Evolutionary conservation across 2,888 invertebrate genomes (phyloP).

Genomic region (Habrosyne pyritoides): DNA sequence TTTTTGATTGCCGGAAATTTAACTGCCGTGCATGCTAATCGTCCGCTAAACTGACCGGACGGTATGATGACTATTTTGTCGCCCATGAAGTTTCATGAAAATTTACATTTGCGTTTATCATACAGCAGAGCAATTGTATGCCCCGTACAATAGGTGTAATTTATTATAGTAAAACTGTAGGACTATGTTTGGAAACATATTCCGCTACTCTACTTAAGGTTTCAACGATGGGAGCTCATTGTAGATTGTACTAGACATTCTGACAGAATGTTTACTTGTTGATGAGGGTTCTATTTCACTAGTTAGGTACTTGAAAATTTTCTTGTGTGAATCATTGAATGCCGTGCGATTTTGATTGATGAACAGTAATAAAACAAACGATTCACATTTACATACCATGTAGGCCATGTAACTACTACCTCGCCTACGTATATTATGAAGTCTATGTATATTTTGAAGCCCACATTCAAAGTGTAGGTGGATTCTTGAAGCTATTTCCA

Average conservation of each 20-base stretch:
- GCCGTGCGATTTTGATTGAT: not conserved
- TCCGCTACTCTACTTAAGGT: too few relatives aligned
- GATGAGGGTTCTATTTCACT: not conserved
- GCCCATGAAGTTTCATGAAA: too few relatives aligned
- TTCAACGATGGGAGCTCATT: too few relatives aligned
- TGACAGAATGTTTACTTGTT: not conserved
- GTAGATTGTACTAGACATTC: too few relatives aligned
- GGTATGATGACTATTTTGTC: too few relatives aligned
- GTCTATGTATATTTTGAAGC: not conserved
- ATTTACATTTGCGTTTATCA: too few relatives aligned
- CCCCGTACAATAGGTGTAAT: too few relatives aligned
- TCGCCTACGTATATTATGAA: not conserved
- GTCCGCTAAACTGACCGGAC: too few relatives aligned
- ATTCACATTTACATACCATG: not conserved
- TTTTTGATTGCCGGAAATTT: too few relatives aligned
- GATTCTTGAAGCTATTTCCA: not conserved
- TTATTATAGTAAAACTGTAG: too few relatives aligned
- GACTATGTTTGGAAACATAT: not conserved
- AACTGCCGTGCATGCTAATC: too few relatives aligned
- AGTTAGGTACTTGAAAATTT: not conserved
- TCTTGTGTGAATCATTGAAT: not conserved
- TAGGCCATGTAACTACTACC: not conserved
- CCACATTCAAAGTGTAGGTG: not conserved
- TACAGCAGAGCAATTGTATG: too few relatives aligned
- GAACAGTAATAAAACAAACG: not conserved